Evolutionary conservation across 1,140 invertebrate species (phyloP), one percentile per base, ranked within the genome.

Genomic region (Drosophila neocordata): DNA sequence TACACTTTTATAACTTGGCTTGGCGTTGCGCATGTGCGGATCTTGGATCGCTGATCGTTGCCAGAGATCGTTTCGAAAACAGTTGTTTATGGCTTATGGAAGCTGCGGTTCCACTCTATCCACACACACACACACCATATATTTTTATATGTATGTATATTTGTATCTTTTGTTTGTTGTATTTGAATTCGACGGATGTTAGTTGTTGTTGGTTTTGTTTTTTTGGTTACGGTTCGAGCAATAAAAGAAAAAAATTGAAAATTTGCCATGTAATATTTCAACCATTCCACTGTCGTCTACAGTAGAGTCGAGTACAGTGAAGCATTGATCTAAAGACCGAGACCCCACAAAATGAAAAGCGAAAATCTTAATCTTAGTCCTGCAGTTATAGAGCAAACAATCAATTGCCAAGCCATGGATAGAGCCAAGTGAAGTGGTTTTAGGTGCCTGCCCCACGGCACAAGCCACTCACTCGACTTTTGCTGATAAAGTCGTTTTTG

Each of bases 1-100:
- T 88, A 88, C 83, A 88, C 83, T 88, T 88, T 87, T 87, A 87
- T 88, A 87, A 81, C 82, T 75, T 67, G 79, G 79, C 80, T 55
- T 55, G 62, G 73, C 63, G 79, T 61, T 77, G 80, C 80, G 76
- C 80, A 77, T 83, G 82, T 81, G 75, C 83, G 60, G 64, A 65
- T 68, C 27, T 52, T 66, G 64, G 37, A 51, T 37, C 41, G 22
- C 55, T 41, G 65, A 62, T 69, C 41, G 58, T 59, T 62, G 67
- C 13, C 77, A 44, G 68, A 62, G 61, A 76, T 80, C 78, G 67
- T 69, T 20, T 9, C 15, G 8, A 48, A 58, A 84, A 84, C 80
- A 70, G 80, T 84, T 79, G 73, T 84, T 84, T 85, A 71, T 87
- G 73, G 67, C 48, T 74, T 81, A 67, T 80, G 77, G 81, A 84